Percentiles rank a stretch among this genome's conserved stretches.
Conservation (phyloP, 64 coral and sea anemone genomes). For the Pocillopora verrucosa region DNA sequence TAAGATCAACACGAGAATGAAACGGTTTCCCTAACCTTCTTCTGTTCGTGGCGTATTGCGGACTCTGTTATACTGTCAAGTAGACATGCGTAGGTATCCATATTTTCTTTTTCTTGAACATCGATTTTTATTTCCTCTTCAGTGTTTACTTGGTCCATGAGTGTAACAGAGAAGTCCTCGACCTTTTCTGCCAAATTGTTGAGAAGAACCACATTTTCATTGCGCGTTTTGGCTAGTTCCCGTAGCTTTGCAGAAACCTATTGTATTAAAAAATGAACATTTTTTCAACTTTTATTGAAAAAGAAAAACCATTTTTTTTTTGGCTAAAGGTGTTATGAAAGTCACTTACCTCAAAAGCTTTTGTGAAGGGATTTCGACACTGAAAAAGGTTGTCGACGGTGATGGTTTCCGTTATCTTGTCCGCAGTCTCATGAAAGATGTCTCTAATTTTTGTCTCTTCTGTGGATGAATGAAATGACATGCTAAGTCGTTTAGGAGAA, state of each 20-base stretch:
- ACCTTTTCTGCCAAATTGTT: constrained; percentile 11
- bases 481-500: background rate
- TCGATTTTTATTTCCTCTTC: background rate
- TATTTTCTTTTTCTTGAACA: background rate
- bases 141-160: constrained; percentile 21
- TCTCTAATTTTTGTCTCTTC: background rate
- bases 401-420: background rate
- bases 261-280: background rate
- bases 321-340: no score
- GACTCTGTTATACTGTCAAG: constrained; percentile 29
- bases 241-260: constrained; percentile 15
- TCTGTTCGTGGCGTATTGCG: constrained; percentile 19
- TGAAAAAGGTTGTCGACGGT: constrained; percentile 1
- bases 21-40: constrained; percentile 2
- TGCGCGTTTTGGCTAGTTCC: background rate
- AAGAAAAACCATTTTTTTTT: background rate
- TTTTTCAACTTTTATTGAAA: no score
- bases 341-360: constrained; percentile 29
- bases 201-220: constrained; percentile 8
- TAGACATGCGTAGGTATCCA: background rate
- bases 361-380: constrained; percentile 14
- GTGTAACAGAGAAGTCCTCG: constrained; percentile 34
- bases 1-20: background rate
- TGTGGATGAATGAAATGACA: background rate
- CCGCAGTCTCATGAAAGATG: background rate